Conservation (phyloP, 37 sponge, comb jelly and placozoan species). For the Amphimedon queenslandica region DNA sequence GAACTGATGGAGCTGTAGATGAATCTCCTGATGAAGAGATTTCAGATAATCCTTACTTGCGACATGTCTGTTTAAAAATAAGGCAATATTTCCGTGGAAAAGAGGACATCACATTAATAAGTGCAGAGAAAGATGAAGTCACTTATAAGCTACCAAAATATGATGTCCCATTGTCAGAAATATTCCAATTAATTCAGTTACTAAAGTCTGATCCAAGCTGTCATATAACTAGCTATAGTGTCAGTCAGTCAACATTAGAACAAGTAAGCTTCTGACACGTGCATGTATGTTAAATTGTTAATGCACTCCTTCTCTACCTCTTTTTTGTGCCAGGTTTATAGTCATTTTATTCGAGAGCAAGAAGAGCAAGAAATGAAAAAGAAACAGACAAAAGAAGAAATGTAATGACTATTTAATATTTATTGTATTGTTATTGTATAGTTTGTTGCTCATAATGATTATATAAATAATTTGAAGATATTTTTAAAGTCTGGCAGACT, state of each 20-base stretch:
- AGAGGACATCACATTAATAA: neutral
- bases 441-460: too few relatives aligned
- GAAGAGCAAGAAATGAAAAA: neutral
- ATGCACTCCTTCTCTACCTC: neutral
- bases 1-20: neutral
- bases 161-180: neutral
- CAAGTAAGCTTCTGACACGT: neutral
- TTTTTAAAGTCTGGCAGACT: too few relatives aligned
- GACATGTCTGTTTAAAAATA: neutral
- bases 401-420: too few relatives aligned
- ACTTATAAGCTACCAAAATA: neutral
- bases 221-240: neutral
- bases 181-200: neutral
- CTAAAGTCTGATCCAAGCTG: conserved; percentile 55
- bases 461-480: too few relatives aligned
- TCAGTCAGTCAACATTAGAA: conserved; percentile 5
- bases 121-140: neutral
- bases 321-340: conserved; percentile 4
- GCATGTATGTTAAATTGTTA: neutral
- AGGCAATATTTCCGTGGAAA: neutral
- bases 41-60: neutral
- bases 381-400: too few relatives aligned
- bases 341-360: neutral
- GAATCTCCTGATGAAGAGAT: neutral
- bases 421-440: too few relatives aligned